These are phyloP conservation scores for Agrochola lychnidis DNA, from an alignment of 2,888 invertebrate species.

Conservation along the genomic window DNA sequence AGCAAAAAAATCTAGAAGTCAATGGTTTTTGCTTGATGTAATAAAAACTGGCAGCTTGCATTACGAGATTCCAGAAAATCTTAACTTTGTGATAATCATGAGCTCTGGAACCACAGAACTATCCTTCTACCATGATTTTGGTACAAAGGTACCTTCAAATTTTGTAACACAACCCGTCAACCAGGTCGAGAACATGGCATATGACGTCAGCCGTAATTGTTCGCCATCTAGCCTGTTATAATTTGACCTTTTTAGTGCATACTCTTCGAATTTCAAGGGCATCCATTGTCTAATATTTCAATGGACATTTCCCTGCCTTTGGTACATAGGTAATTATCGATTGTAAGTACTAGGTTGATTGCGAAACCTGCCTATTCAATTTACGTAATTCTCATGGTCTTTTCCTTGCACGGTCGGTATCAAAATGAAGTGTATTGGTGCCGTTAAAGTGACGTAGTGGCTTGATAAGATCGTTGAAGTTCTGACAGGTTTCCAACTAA, in stretches of 20 bases:
- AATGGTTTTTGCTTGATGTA: slow-evolving; percentile 18
- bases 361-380: slow-evolving; percentile 36
- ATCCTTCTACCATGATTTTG: background rate
- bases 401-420: slow-evolving; percentile 28
- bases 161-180: slow-evolving; percentile 17
- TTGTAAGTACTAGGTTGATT: slow-evolving; percentile 53
- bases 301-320: slow-evolving; percentile 46
- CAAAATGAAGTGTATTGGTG: slow-evolving; percentile 37
- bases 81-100: background rate
- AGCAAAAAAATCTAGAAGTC: slow-evolving; percentile 18
- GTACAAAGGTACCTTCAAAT: slow-evolving; percentile 9
- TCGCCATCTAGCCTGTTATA: slow-evolving; percentile 38
- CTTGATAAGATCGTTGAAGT: slow-evolving; percentile 23
- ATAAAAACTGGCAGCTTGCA: slow-evolving; percentile 17
- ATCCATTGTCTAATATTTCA: slow-evolving; percentile 60
- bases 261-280: slow-evolving; percentile 59
- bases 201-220: slow-evolving; percentile 56
- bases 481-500: slow-evolving; percentile 20
- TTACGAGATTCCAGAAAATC: slow-evolving; percentile 11
- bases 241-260: slow-evolving; percentile 62
- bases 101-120: background rate
- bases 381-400: slow-evolving; percentile 49
- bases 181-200: slow-evolving; percentile 40
- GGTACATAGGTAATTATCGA: slow-evolving; percentile 41
- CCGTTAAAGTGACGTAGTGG: slow-evolving; percentile 10